A percentile compares a stretch with the other conserved stretches of the same genome.
Conservation (phyloP, 23 tunicate genomes). For the Styela clava region DNA sequence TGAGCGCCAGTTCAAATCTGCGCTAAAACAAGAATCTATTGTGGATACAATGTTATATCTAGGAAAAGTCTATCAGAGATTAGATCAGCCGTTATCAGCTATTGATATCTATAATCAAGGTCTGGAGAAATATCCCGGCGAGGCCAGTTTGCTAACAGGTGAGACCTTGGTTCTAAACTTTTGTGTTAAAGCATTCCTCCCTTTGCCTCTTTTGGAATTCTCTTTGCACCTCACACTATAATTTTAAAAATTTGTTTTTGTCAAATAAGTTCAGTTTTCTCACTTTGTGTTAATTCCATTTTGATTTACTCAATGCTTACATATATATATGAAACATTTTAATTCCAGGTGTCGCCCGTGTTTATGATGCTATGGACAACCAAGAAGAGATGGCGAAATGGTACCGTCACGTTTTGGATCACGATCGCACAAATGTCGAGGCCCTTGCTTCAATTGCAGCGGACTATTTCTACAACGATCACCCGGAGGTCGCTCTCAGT, state of each 20-base stretch:
- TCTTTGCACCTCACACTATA: no score
- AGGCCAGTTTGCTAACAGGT: slow-evolving; percentile 54
- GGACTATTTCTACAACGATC: slow-evolving; percentile 83
- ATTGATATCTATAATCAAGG: slow-evolving; percentile 68
- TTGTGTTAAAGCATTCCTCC: no score
- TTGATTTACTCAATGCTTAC: no score
- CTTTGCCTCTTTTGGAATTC: no score
- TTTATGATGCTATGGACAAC: slow-evolving; percentile 77
- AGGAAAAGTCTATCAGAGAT: slow-evolving; percentile 85
- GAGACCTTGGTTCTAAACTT: neutral
- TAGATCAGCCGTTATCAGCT: slow-evolving; percentile 86
- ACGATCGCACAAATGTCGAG: slow-evolving; percentile 71
- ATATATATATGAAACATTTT: no score
- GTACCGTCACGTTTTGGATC: slow-evolving; percentile 56
- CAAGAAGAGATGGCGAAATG: slow-evolving; percentile 53
- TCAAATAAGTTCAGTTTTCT: no score
- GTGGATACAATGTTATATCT: slow-evolving; percentile 76
- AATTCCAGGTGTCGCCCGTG: slow-evolving; percentile 44
- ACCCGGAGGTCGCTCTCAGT: slow-evolving; percentile 80
- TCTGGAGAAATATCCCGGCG: slow-evolving; percentile 58
- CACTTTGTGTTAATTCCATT: no score
- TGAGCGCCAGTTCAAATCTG: slow-evolving; percentile 86
- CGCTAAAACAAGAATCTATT: slow-evolving; percentile 50
- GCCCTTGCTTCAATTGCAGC: slow-evolving; percentile 88
- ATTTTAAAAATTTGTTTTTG: no score